Evolutionary conservation across 2,888 invertebrate species (phyloP).

Genomic region (Yponomeuta malinellus): DNA sequence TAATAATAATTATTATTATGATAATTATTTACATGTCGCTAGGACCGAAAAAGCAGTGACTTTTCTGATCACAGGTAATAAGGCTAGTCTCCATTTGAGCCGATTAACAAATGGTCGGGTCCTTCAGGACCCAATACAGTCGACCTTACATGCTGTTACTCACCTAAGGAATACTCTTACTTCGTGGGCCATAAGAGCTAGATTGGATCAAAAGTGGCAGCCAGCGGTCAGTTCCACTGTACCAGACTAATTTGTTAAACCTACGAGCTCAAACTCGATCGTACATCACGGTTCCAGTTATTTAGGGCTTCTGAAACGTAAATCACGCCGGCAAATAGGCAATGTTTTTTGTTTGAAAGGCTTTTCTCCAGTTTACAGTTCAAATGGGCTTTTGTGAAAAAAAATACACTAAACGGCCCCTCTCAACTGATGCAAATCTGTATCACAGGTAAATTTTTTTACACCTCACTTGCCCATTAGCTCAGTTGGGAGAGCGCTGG

Average conservation of each 20-base stretch:
- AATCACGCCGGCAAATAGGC: not conserved
- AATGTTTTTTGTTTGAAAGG: not conserved
- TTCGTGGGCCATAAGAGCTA: too few relatives aligned
- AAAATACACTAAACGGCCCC: not conserved
- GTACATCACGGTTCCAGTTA: not conserved
- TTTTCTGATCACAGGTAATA: too few relatives aligned
- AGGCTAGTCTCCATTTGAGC: not conserved
- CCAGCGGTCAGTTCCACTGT: too few relatives aligned
- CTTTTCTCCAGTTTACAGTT: not conserved
- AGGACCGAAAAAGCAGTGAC: too few relatives aligned
- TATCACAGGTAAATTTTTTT: too few relatives aligned
- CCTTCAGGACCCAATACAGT: not conserved
- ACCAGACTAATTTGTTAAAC: not conserved
- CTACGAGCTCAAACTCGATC: not conserved
- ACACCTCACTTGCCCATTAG: too few relatives aligned
- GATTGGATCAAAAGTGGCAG: too few relatives aligned
- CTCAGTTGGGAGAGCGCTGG: too few relatives aligned
- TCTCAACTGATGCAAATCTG: not conserved
- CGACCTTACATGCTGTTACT: too few relatives aligned
- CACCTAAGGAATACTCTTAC: too few relatives aligned
- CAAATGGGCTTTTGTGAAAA: not conserved
- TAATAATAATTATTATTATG: too few relatives aligned
- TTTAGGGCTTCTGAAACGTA: not conserved
- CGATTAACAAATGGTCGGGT: not conserved
- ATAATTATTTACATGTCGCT: too few relatives aligned